Percentiles rank a stretch among this genome's conserved stretches.
Evolutionary conservation across 1,140 invertebrate species (phyloP).

Genomic region (Drosophila tsacasi): DNA sequence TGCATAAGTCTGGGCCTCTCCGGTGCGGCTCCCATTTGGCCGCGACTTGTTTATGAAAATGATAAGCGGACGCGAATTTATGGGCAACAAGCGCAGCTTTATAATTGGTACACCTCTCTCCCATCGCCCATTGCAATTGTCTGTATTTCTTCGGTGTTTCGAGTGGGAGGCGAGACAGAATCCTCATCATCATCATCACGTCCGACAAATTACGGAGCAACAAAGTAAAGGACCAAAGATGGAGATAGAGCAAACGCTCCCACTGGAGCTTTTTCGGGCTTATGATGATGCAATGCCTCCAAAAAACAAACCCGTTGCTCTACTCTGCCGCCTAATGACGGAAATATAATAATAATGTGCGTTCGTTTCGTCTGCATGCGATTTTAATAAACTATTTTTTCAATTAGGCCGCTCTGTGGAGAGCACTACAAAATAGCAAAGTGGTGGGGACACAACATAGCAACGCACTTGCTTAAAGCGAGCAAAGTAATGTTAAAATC

Average conservation of each 20-base stretch:
- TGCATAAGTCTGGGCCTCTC: constrained; percentile 67
- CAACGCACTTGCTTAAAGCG: constrained; percentile 32
- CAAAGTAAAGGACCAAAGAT: constrained; percentile 61
- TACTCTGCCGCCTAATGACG: constrained; percentile 65
- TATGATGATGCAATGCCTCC: constrained; percentile 55
- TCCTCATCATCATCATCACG: constrained; percentile 41
- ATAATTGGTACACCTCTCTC: constrained; percentile 69
- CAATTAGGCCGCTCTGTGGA: constrained; percentile 58
- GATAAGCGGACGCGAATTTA: constrained; percentile 81
- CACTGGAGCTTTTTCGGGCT: constrained; percentile 30
- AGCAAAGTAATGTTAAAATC: constrained; percentile 13
- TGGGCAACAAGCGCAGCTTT: constrained; percentile 71
- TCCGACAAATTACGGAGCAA: constrained; percentile 50
- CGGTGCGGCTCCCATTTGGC: constrained; percentile 52
- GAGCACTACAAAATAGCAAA: constrained; percentile 14
- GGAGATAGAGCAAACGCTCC: constrained; percentile 13
- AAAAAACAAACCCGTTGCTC: constrained; percentile 59
- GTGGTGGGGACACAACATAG: not conserved
- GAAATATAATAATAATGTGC: constrained; percentile 64
- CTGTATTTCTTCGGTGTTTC: constrained; percentile 19
- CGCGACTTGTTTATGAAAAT: constrained; percentile 83
- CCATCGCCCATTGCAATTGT: constrained; percentile 31
- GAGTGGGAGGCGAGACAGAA: constrained; percentile 40
- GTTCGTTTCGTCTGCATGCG: constrained; percentile 43
- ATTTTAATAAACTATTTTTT: constrained; percentile 80